These are phyloP conservation scores for Melanotaenia maccullochi DNA, from an alignment of 2,797 vertebrate species.

Conservation along the genomic window DNA sequence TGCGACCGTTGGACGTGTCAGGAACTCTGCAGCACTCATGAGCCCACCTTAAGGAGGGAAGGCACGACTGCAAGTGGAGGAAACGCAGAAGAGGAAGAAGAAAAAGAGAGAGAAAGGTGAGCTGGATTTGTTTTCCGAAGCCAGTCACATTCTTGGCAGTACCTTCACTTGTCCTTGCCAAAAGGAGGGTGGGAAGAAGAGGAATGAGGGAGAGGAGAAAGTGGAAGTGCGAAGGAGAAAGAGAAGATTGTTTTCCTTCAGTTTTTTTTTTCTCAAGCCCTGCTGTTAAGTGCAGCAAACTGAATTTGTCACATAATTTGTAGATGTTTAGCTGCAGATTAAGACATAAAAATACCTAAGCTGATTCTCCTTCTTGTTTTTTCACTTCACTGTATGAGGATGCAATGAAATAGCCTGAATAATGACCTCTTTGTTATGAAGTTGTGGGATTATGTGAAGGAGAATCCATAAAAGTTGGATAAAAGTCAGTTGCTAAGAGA, in stretches of 20 bases:
- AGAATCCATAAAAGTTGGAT: background rate
- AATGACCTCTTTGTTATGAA: background rate
- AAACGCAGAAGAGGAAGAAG: slow-evolving; percentile 31
- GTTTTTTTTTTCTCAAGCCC: background rate
- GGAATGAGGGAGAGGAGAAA: slow-evolving; percentile 49
- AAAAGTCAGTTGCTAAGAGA: background rate
- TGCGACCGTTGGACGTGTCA: background rate
- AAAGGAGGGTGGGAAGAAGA: slow-evolving; percentile 65
- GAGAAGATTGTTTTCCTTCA: slow-evolving; percentile 40
- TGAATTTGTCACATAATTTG: slow-evolving; percentile 49
- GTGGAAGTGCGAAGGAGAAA: slow-evolving; percentile 45
- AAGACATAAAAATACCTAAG: background rate
- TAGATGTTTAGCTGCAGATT: slow-evolving; percentile 2
- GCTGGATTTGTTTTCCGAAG: slow-evolving; percentile 72
- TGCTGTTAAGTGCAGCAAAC: slow-evolving; percentile 28
- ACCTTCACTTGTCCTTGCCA: slow-evolving; percentile 70
- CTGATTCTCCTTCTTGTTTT: background rate
- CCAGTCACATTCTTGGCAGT: slow-evolving; percentile 80
- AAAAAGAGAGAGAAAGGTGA: slow-evolving; percentile 42
- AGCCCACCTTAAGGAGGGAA: slow-evolving; percentile 59
- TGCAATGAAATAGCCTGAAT: background rate
- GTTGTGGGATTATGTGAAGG: background rate
- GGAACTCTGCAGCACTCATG: background rate
- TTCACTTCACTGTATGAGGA: background rate
- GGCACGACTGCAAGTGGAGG: slow-evolving; percentile 36